Evolutionary conservation across 2,797 vertebrate species (phyloP).

Genomic region (Trachurus trachurus): DNA sequence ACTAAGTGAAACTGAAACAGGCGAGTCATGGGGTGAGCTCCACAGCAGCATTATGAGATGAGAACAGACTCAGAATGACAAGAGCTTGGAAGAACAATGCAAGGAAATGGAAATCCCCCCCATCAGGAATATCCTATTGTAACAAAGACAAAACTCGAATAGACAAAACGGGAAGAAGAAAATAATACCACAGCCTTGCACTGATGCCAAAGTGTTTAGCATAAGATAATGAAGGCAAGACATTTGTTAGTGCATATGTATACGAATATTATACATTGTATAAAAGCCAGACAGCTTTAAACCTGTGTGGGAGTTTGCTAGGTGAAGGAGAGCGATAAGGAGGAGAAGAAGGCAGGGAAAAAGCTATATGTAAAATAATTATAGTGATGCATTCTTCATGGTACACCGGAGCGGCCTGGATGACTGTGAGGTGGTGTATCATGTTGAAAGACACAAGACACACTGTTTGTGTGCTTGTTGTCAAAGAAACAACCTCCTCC

Average conservation of each 20-base stretch:
- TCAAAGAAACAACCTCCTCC: neutral
- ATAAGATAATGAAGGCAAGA: slow-evolving; percentile 51
- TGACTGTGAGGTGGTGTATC: slow-evolving; percentile 8
- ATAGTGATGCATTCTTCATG: slow-evolving; percentile 23
- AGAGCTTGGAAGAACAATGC: slow-evolving; percentile 76
- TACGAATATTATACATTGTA: slow-evolving; percentile 46
- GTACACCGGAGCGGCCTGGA: slow-evolving; percentile 39
- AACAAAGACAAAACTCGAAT: slow-evolving; percentile 68
- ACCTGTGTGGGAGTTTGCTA: slow-evolving; percentile 48
- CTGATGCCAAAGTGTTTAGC: slow-evolving; percentile 67
- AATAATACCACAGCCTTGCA: slow-evolving; percentile 45
- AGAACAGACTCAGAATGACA: slow-evolving; percentile 69
- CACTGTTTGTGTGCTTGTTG: slow-evolving; percentile 6
- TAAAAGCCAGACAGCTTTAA: slow-evolving; percentile 23
- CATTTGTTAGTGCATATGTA: slow-evolving; percentile 50
- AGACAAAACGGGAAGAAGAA: slow-evolving; percentile 53
- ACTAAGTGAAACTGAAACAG: slow-evolving; percentile 81
- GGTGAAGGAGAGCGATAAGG: slow-evolving; percentile 30
- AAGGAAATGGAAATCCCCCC: slow-evolving; percentile 72
- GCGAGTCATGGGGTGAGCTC: slow-evolving; percentile 76
- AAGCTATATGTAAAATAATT: slow-evolving; percentile 37
- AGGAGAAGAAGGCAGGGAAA: slow-evolving; percentile 27
- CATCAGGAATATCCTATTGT: slow-evolving; percentile 80
- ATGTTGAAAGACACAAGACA: neutral
- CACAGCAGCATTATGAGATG: slow-evolving; percentile 71